A percentile compares a stretch with the other conserved stretches of the same genome.
These are phyloP conservation scores for Heloderma charlesbogerti DNA, from an alignment of 2,113 vertebrate genomes.

Conservation along the genomic window DNA sequence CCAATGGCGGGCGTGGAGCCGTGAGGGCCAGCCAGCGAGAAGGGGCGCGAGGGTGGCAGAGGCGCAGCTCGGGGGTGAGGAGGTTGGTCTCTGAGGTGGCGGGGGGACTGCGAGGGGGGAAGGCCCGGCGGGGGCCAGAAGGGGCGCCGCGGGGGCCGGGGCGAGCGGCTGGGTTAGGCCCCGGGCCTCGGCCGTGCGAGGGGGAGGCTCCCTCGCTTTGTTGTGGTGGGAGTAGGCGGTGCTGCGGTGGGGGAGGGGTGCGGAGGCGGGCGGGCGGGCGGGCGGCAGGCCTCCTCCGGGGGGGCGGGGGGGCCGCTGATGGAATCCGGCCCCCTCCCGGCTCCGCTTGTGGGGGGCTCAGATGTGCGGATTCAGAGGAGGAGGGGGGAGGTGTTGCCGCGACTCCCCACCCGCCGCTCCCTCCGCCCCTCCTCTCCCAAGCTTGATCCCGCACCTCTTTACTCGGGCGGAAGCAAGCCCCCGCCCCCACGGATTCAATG, in stretches of 20 bases:
- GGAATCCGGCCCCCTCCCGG: not conserved
- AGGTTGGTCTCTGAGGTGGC: constrained; percentile 49
- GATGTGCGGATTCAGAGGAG: not conserved
- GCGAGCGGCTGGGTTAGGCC: not conserved
- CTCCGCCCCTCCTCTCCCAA: not conserved
- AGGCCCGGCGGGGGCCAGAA: not conserved
- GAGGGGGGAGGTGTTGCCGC: not conserved
- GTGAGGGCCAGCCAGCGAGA: constrained; percentile 43
- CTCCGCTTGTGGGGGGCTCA: too few relatives aligned
- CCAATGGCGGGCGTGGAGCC: constrained; percentile 50
- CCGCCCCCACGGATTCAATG: rapidly evolving
- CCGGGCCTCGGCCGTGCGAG: not conserved
- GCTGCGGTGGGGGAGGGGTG: constrained; percentile 14
- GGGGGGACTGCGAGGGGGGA: not conserved
- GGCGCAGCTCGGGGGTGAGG: constrained; percentile 17
- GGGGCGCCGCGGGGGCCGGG: constrained; percentile 30
- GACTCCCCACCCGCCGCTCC: not conserved
- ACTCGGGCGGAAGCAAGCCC: not conserved
- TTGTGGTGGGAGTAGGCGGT: constrained; percentile 41
- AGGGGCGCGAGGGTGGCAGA: constrained; percentile 31
- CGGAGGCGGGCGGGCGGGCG: not conserved
- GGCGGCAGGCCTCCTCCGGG: not conserved
- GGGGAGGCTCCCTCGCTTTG: constrained; percentile 43
- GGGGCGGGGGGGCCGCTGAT: not conserved
- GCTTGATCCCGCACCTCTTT: not conserved